A percentile compares a stretch with the other conserved stretches of the same genome.
Conservation (phyloP, 2,888 invertebrate genomes). For the Philereme transversata region DNA sequence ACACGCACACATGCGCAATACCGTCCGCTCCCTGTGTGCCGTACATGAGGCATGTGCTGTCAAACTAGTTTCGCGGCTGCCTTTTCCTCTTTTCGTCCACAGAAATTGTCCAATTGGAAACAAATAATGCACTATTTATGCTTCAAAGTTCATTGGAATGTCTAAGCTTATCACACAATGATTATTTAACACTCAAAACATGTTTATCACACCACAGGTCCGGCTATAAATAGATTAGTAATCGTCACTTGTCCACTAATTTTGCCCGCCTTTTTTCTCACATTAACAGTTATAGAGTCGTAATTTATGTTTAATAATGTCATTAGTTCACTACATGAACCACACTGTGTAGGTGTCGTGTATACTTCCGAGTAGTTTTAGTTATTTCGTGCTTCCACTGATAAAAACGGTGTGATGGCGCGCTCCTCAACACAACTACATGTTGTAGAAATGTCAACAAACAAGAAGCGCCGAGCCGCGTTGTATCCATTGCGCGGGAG, state of each 20-base stretch:
- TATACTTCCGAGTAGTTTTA: conserved; percentile 47
- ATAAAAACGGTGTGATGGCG: conserved; percentile 66
- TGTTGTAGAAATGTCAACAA: conserved; percentile 70
- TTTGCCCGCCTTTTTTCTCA: conserved; percentile 75
- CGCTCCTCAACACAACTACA: conserved; percentile 68
- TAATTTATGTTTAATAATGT: conserved; percentile 44
- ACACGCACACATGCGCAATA: conserved; percentile 67
- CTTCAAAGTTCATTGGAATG: conserved; percentile 46
- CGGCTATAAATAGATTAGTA: conserved; percentile 75
- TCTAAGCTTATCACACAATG: conserved; percentile 38
- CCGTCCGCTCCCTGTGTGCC: conserved; percentile 47
- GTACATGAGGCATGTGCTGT: conserved; percentile 75
- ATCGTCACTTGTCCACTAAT: conserved; percentile 74
- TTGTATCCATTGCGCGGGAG: conserved; percentile 49
- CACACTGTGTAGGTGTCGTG: conserved; percentile 49
- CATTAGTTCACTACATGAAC: conserved; percentile 46
- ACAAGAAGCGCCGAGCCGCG: conserved; percentile 54
- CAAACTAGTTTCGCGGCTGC: conserved; percentile 77
- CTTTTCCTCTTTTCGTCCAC: conserved; percentile 49
- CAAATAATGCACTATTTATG: conserved; percentile 36
- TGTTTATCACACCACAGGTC: conserved; percentile 62
- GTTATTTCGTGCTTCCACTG: conserved; percentile 52
- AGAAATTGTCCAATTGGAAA: conserved; percentile 46
- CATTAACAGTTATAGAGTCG: conserved; percentile 50
- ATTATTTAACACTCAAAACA: conserved; percentile 49